Conservation (phyloP, 2,888 invertebrate species). For the Tenthredo amoena region DNA sequence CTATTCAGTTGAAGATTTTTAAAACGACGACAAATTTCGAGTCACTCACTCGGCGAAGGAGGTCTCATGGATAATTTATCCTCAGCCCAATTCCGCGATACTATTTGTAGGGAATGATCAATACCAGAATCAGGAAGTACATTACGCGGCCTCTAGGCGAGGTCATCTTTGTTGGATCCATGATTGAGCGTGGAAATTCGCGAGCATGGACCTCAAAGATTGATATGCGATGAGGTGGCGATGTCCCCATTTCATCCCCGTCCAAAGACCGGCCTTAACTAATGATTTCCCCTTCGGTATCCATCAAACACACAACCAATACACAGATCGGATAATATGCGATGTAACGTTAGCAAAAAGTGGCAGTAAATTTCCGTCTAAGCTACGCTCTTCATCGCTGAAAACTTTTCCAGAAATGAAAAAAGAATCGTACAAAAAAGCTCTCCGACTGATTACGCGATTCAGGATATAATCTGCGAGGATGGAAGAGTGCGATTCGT, state of each 20-base stretch:
- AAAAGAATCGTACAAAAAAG: background rate
- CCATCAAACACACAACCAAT: conserved; percentile 22
- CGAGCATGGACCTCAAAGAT: conserved; percentile 1
- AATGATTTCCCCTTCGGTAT: conserved; percentile 11
- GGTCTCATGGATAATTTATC: background rate
- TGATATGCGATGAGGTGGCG: conserved; percentile 21
- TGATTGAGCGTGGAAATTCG: background rate
- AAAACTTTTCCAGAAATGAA: background rate
- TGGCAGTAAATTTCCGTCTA: background rate
- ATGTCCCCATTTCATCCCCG: background rate
- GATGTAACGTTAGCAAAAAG: background rate
- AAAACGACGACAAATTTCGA: too few relatives aligned
- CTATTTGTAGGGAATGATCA: background rate
- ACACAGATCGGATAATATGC: background rate
- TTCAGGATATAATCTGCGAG: background rate
- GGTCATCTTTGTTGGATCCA: background rate
- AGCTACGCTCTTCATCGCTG: background rate
- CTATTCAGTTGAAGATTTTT: too few relatives aligned
- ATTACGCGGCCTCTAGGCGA: background rate
- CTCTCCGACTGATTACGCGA: background rate
- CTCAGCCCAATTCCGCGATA: background rate
- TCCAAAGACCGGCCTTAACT: background rate
- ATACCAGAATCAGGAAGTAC: background rate
- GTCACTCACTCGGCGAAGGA: too few relatives aligned
- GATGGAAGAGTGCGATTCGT: background rate